Base-by-base conservation (phyloP, 2,888 invertebrate genomes). In the Neoscelio sp. region DNA sequence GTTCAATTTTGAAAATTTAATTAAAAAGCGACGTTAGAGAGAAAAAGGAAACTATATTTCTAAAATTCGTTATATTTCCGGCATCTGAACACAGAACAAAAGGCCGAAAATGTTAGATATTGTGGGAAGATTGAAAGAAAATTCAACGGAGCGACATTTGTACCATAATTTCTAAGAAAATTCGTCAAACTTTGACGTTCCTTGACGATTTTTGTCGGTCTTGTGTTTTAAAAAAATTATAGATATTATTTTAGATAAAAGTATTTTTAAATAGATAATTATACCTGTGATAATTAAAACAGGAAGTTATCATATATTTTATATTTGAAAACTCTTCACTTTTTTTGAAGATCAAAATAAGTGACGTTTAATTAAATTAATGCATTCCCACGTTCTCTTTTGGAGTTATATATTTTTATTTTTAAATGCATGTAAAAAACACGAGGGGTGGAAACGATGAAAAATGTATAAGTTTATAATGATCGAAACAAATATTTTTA, bases 61-160 rank as follows among this genome's bases (percentile, higher is more conserved):
- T 54, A 17, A 67, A 54, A 44, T 52, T 65, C 33, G 15, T 54
- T 44, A 54, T 54, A 67, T 67, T 67, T 67, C 67, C 35, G 67
- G 67, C 46, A 35, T 15, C 8, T 56, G 67, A 67, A n/a, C 17
- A 8, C 10, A 67, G 56, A 67, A 67, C 65, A 67, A 52, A 67
- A 44, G 44, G 13, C 42, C 12, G 13, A 28, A 67, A 67, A 33
- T 54, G 13, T 44, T 54, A 30, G 67, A 33, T 15, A 17, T 42
- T 54, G 42, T 52, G 52, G 33, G 54, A 54, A 42, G 13, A 38
- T 33, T 15, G 26, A 54, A 54, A 54, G 44, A 54, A 67, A 67
- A 54, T 67, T 48, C 13, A 42, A 44, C 15, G 15, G 33, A 13
- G 44, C 18, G 26, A 20, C 40, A 52, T 40, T 42, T 20, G 17